phyloP scores from a whole-genome alignment of 2,888 invertebrate genomes.

The Rhogogaster chlorosoma region DNA sequence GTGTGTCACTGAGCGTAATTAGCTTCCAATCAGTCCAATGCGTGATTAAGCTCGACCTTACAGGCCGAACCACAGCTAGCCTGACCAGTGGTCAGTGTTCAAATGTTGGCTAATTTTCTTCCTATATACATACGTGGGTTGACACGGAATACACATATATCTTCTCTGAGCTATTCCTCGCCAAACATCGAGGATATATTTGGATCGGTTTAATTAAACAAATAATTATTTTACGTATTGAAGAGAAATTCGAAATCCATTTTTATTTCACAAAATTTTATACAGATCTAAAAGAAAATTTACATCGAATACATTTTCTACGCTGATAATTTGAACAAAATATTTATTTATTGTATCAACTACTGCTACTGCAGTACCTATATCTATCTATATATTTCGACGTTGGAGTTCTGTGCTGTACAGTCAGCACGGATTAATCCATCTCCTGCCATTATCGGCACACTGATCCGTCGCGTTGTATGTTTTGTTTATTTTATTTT shows the following conservation, averaged over 20 bases:
- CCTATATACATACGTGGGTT: neutral
- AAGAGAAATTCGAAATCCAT: neutral
- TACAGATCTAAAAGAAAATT: neutral
- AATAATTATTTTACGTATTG: neutral
- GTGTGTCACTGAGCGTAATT: conserved; percentile 41
- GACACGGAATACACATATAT: no score
- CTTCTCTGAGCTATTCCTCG: neutral
- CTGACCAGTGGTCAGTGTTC: conserved; percentile 17
- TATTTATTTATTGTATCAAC: neutral
- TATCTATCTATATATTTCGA: neutral
- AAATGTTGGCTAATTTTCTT: neutral
- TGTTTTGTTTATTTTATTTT: neutral
- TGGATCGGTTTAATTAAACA: neutral
- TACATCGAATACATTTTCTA: neutral
- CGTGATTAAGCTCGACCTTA: conserved; percentile 47
- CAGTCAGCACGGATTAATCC: conserved; percentile 22
- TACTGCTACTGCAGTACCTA: neutral
- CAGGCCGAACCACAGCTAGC: conserved; percentile 4
- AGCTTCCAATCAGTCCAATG: conserved; percentile 38
- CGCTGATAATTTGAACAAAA: neutral
- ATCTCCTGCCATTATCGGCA: conserved; percentile 30
- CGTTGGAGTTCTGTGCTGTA: neutral
- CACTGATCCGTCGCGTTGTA: neutral
- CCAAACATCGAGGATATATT: neutral
- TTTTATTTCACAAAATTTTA: neutral